Conservation (phyloP, 2,888 invertebrate genomes). For the Petrolisthes cinctipes region DNA sequence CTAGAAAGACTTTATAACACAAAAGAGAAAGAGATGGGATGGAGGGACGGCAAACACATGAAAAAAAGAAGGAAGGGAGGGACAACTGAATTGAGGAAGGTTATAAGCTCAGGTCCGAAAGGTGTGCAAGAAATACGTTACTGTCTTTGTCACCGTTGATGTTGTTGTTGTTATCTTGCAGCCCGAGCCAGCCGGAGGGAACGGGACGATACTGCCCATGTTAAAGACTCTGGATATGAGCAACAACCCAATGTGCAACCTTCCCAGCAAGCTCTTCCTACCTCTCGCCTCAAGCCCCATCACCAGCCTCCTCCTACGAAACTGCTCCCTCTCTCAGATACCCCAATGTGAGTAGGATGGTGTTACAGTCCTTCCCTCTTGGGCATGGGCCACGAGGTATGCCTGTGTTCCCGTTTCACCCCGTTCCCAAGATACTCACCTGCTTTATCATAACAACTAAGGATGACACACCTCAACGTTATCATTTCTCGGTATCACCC, state of each 20-base stretch:
- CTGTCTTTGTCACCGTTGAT: background rate
- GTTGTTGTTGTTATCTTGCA: slow-evolving; percentile 25
- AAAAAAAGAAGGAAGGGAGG: too few relatives aligned
- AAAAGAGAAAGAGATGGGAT: too few relatives aligned
- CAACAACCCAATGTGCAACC: slow-evolving; percentile 54
- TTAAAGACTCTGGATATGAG: slow-evolving; percentile 48
- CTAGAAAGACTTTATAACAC: too few relatives aligned
- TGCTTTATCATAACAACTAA: too few relatives aligned
- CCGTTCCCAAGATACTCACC: too few relatives aligned
- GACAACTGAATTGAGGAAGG: too few relatives aligned
- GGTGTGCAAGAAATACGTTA: background rate
- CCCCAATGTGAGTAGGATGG: too few relatives aligned
- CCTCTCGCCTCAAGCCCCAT: slow-evolving; percentile 41
- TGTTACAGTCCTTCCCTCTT: background rate
- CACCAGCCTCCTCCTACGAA: slow-evolving; percentile 43
- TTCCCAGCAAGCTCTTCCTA: slow-evolving; percentile 54
- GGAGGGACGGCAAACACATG: too few relatives aligned
- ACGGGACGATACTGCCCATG: slow-evolving; percentile 42
- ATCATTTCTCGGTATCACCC: background rate
- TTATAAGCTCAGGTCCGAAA: too few relatives aligned
- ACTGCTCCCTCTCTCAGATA: slow-evolving; percentile 50
- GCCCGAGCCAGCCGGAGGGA: slow-evolving; percentile 39
- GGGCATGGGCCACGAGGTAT: too few relatives aligned
- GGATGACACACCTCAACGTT: too few relatives aligned
- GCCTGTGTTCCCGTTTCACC: too few relatives aligned